Evolutionary conservation across 2,113 vertebrate genomes (phyloP).

Genomic region (Panthera uncia): DNA sequence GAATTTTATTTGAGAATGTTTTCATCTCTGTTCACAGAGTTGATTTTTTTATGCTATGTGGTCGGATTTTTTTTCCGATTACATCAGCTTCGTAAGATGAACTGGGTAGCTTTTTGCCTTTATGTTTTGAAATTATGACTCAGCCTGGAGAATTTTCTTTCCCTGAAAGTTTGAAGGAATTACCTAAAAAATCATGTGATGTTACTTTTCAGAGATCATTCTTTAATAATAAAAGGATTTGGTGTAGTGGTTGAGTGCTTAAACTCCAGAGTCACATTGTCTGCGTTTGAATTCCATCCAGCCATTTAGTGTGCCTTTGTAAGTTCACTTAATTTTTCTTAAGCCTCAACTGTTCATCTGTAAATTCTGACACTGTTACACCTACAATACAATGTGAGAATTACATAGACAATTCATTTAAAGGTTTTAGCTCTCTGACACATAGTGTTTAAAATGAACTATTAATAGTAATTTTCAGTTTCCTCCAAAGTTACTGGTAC

Average conservation of each 20-base stretch:
- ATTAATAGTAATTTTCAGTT: not conserved
- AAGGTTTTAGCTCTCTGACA: not conserved
- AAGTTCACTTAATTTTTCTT: not conserved
- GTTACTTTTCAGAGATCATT: not conserved
- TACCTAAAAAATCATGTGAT: not conserved
- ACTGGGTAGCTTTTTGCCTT: not conserved
- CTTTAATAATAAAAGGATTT: not conserved
- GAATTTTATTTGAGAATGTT: not conserved
- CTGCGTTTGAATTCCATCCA: not conserved
- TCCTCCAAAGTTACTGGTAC: not conserved
- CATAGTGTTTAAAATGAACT: not conserved
- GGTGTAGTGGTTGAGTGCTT: not conserved
- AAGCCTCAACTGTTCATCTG: not conserved
- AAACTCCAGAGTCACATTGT: not conserved
- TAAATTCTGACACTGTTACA: not conserved
- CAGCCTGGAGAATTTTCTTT: not conserved
- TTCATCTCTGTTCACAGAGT: not conserved
- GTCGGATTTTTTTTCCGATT: not conserved
- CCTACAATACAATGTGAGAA: not conserved
- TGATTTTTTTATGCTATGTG: not conserved
- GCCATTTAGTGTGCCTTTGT: not conserved
- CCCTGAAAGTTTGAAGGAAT: not conserved
- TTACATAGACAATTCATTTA: slow-evolving; percentile 1
- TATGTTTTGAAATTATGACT: not conserved
- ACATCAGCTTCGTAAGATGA: not conserved